phyloP scores from a whole-genome alignment of 2,113 vertebrate genomes.

The Neotoma lepida region DNA sequence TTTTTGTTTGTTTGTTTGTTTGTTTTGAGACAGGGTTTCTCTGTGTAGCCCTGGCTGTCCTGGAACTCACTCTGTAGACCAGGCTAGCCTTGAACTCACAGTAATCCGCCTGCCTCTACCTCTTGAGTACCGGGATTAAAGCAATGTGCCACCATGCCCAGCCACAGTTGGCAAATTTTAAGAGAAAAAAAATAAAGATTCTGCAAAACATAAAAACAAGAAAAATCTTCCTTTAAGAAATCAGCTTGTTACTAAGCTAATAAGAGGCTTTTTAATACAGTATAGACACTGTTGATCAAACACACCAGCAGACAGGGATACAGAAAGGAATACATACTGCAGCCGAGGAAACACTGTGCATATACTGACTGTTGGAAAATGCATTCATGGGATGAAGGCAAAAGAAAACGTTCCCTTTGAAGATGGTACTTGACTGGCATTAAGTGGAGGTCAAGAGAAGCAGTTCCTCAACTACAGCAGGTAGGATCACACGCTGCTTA shows the following conservation, averaged over 20 bases:
- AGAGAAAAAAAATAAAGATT: not conserved
- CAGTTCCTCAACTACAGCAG: not conserved
- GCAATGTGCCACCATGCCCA: too few relatives aligned
- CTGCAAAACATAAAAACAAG: constrained; percentile 12
- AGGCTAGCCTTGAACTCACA: not conserved
- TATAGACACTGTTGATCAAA: not conserved
- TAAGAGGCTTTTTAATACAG: not conserved
- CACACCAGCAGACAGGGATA: not conserved
- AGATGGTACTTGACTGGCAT: not conserved
- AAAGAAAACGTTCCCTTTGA: not conserved
- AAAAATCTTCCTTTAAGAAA: constrained; percentile 6
- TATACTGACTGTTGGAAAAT: not conserved
- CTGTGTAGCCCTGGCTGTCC: not conserved
- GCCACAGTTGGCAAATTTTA: not conserved
- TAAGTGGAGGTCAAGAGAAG: not conserved
- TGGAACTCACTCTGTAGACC: not conserved
- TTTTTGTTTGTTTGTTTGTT: too few relatives aligned
- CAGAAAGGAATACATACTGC: not conserved
- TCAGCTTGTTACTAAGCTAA: constrained; percentile 11
- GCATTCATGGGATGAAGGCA: not conserved
- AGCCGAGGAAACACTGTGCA: constrained; percentile 38
- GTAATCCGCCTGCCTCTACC: not conserved
- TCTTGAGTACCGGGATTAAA: too few relatives aligned
- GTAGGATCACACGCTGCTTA: not conserved
- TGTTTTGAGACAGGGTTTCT: not conserved